These are phyloP conservation scores for Schizopygopsis malacanthus DNA, from an alignment of 2,797 vertebrate species.

Conservation along the genomic window DNA sequence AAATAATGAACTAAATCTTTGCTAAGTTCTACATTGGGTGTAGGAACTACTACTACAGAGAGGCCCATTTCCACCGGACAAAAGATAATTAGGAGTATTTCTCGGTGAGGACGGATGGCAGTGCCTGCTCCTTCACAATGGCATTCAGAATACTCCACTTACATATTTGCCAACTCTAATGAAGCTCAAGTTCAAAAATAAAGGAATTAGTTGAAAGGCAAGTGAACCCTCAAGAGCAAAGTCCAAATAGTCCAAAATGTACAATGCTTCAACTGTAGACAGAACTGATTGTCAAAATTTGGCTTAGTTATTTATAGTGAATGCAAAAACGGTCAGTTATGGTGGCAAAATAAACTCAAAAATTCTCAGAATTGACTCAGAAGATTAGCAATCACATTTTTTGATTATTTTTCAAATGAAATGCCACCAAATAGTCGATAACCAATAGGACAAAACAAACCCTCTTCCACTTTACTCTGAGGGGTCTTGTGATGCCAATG, in stretches of 20 bases:
- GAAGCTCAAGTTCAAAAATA: conserved; percentile 70
- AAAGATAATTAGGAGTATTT: conserved; percentile 84
- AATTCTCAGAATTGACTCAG: neutral
- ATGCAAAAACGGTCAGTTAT: neutral
- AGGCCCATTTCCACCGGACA: conserved; percentile 73
- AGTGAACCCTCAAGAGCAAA: conserved; percentile 86
- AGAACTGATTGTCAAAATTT: conserved; percentile 13
- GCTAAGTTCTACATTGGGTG: conserved; percentile 70
- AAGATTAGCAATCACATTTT: neutral
- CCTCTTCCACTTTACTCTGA: conserved; percentile 87
- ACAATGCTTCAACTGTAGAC: neutral
- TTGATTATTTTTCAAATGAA: neutral
- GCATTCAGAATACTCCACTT: conserved; percentile 95
- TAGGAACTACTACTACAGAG: conserved; percentile 73
- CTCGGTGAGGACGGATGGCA: conserved; percentile 88
- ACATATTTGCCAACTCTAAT: conserved; percentile 99
- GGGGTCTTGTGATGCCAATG: conserved; percentile 89
- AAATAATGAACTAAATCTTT: conserved; percentile 74
- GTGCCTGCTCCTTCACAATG: conserved; percentile 90
- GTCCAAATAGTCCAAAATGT: conserved; percentile 53
- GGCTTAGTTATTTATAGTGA: neutral
- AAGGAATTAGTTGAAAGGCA: conserved; percentile 65
- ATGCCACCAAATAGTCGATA: neutral
- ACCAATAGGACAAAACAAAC: neutral
- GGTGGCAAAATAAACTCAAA: neutral